Base-by-base conservation (phyloP, 2,888 invertebrate genomes). In the Phalera bucephala region DNA sequence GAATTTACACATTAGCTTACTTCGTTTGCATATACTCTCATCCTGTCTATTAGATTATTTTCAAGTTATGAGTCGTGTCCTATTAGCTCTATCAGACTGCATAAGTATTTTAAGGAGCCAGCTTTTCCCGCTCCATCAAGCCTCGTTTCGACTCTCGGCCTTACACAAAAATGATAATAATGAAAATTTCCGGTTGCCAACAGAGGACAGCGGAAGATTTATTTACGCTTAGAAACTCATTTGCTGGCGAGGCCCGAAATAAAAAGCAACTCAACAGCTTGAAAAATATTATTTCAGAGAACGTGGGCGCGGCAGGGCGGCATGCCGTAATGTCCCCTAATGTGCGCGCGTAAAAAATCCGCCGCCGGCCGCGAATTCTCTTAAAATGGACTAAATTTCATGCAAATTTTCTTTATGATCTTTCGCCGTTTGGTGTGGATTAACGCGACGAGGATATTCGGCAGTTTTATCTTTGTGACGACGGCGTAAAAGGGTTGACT, bases 161-260 rank as follows among this genome's bases (percentile, higher is more conserved):
- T 49, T 45, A 40, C 22, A 40, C 45, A 61, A 70, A n/a, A 70
- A 65, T 64, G 62, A 62, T 67, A 67, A 72, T 71, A 76, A 76
- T 66, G 59, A 52, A 69, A 64, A 61, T 64, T 51, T 52, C 53
- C 58, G 48, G 50, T 52, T 51, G 56, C 64, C 38, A 54, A 53
- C 52, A 45, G 58, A 45, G 60, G 62, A 54, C 62, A 68, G 58
- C 64, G 64, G 70, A 68, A 77, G 75, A 79, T 84, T 82, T 82
- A 83, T 83, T 77, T 69, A 68, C 80, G 77, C 75, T 85, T 79
- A 84, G 80, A 79, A 82, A 75, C 84, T 83, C 84, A 80, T 85
- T 84, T 83, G 74, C 75, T 59, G 64, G 53, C 63, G 54, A 51
- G 62, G 66, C 61, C 62, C 67, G 56, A 77, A 83, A 84, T 80